Evolutionary conservation across 2,113 vertebrate genomes (phyloP).

Genomic region (Corythaixoides concolor): DNA sequence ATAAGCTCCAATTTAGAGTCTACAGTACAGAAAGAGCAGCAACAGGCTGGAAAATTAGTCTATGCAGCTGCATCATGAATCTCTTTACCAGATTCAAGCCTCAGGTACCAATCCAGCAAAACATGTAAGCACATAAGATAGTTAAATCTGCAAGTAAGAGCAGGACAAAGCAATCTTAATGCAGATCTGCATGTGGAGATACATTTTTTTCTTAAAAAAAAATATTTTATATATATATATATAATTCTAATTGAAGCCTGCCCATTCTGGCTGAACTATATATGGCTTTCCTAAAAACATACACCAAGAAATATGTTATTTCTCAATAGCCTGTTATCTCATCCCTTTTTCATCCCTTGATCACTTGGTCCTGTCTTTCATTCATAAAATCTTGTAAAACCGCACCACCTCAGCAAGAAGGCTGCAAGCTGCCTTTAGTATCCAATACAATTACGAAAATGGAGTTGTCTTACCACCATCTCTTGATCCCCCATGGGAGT

Average conservation of each 20-base stretch:
- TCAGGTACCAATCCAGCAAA: background rate
- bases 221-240: background rate
- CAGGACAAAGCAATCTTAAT: background rate
- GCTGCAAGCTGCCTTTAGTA: background rate
- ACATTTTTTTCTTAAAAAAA: background rate
- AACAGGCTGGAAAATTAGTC: background rate
- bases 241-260: background rate
- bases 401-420: background rate
- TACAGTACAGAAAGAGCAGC: background rate
- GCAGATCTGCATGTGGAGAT: accelerated
- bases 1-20: background rate
- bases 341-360: background rate
- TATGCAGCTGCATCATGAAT: background rate
- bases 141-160: accelerated
- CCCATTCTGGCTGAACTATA: background rate
- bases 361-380: background rate
- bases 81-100: background rate
- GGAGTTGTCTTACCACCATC: background rate
- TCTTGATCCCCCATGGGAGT: background rate
- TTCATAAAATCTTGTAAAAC: background rate
- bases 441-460: background rate
- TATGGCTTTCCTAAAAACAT: background rate
- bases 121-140: background rate
- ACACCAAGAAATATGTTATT: background rate
- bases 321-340: background rate